Evolutionary conservation across 1,140 invertebrate genomes (phyloP).

Genomic region (Portunus trituberculatus): DNA sequence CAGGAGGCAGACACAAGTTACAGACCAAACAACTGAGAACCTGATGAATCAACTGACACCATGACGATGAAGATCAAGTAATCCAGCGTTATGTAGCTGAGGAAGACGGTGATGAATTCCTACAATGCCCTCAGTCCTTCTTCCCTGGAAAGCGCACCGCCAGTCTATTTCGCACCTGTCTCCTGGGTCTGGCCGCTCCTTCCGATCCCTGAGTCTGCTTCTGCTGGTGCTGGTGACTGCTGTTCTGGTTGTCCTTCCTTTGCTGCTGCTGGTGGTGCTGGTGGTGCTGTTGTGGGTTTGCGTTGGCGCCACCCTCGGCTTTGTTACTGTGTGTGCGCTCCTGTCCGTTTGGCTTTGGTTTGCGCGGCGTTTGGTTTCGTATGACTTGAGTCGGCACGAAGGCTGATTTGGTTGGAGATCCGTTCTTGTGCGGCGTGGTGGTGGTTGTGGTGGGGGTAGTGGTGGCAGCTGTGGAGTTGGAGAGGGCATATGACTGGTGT

Average conservation of each 20-base stretch:
- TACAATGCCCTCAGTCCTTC: constrained; percentile 16
- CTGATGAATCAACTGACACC: not conserved
- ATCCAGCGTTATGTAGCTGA: not conserved
- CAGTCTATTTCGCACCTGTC: constrained; percentile 53
- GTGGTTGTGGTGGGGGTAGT: not conserved
- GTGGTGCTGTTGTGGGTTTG: not conserved
- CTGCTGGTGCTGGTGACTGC: constrained; percentile 28
- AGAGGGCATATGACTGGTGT: not conserved
- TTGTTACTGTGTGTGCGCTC: not conserved
- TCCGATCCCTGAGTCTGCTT: constrained; percentile 30
- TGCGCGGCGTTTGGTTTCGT: constrained; percentile 62
- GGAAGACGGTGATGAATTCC: not conserved
- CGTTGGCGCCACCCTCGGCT: not conserved
- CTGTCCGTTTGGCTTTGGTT: constrained; percentile 18
- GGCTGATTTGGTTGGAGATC: constrained; percentile 62
- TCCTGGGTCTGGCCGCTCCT: constrained; percentile 42
- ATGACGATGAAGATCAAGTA: not conserved
- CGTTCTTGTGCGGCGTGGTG: not conserved
- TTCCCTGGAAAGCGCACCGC: constrained; percentile 52
- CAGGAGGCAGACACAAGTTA: not conserved
- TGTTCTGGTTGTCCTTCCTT: not conserved
- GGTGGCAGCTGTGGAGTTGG: not conserved
- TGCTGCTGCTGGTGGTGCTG: constrained; percentile 6
- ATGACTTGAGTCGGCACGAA: constrained; percentile 70
- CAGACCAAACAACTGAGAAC: not conserved